Evolutionary conservation across 2,797 vertebrate species (phyloP).

Genomic region (Garrulus glandarius): DNA sequence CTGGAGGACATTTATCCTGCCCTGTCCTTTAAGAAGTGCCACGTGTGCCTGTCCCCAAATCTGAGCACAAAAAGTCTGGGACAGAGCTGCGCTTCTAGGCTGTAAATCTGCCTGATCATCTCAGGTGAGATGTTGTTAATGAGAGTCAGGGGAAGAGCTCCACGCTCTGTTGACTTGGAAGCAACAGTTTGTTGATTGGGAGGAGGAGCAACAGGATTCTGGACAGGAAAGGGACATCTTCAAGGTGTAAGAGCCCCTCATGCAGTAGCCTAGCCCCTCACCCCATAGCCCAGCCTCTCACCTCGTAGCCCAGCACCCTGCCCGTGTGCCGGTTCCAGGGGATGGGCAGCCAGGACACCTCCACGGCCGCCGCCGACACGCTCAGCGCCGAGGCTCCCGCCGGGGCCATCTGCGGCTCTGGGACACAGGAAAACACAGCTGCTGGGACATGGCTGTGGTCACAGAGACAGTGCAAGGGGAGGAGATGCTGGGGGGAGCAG

Average conservation of each 20-base stretch:
- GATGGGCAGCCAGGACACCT: conserved; percentile 84
- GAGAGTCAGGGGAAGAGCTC: neutral
- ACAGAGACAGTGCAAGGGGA: neutral
- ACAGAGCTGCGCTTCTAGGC: neutral
- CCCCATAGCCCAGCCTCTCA: neutral
- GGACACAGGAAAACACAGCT: neutral
- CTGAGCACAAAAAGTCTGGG: neutral
- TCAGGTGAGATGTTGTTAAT: neutral
- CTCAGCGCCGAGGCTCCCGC: conserved; percentile 71
- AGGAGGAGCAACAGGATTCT: neutral
- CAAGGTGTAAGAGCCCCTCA: too few species aligned
- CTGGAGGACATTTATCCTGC: neutral
- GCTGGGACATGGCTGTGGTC: neutral
- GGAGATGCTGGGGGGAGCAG: neutral
- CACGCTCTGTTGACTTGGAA: neutral
- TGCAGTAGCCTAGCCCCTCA: neutral
- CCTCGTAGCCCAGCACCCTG: conserved; percentile 86
- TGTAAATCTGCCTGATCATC: neutral
- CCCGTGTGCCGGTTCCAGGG: conserved; percentile 74
- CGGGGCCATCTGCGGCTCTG: conserved; percentile 81
- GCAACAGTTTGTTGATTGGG: neutral
- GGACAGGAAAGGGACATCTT: neutral
- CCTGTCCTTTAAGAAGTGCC: neutral
- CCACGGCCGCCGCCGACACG: conserved; percentile 81
- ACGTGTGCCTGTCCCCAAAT: neutral